Conservation (phyloP, 1,140 invertebrate species). For the Triops longicaudatus region DNA sequence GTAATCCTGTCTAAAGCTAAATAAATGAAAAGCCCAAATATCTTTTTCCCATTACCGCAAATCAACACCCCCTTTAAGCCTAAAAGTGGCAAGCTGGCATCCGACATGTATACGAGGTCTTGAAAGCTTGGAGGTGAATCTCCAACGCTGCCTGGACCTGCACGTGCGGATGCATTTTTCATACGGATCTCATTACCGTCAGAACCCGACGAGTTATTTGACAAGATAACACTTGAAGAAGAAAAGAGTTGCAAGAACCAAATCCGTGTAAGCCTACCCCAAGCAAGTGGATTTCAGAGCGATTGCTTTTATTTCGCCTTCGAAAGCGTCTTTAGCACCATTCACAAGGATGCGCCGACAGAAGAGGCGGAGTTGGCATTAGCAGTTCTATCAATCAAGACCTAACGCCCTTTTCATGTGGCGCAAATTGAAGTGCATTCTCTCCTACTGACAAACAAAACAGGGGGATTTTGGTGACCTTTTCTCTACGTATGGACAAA, state of each 20-base stretch:
- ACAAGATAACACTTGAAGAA: conserved; percentile 12
- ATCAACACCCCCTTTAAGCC: not conserved
- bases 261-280: not conserved
- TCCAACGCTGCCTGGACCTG: not conserved
- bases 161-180: conserved; percentile 7
- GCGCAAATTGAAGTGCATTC: conserved; percentile 7
- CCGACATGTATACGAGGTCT: not conserved
- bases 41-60: not conserved
- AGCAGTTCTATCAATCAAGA: conserved; percentile 5
- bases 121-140: not conserved
- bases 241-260: not conserved
- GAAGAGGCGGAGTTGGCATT: not conserved
- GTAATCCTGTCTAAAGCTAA: not conserved
- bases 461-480: not conserved
- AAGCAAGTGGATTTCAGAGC: not conserved
- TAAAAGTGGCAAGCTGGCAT: no score
- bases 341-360: not conserved
- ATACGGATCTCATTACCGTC: not conserved
- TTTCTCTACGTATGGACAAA: not conserved
- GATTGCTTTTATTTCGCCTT: not conserved
- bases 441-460: not conserved
- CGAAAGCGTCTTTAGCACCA: not conserved
- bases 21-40: not conserved
- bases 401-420: conserved; percentile 14
- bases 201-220: conserved; percentile 4